Percentiles rank a stretch among this genome's conserved stretches.
Evolutionary conservation across 2,888 invertebrate genomes (phyloP).

Genomic region (Diarsia mendica): DNA sequence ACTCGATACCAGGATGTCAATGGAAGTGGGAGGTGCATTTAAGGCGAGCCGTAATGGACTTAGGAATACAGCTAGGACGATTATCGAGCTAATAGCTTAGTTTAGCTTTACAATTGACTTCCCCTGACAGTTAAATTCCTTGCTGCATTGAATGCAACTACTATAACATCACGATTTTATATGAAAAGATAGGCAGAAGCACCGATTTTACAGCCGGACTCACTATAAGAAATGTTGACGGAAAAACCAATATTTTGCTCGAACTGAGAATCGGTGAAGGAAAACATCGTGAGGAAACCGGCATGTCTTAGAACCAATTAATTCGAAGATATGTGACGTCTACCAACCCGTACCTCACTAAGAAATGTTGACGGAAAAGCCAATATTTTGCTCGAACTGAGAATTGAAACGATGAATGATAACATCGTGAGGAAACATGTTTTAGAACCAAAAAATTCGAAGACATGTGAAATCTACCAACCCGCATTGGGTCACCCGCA

Average conservation of each 20-base stretch:
- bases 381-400: too few relatives aligned
- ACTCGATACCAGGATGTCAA: conserved; percentile 29
- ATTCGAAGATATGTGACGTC: too few relatives aligned
- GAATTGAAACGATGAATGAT: too few relatives aligned
- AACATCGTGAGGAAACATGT: too few relatives aligned
- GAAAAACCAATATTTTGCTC: not conserved
- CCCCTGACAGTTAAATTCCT: conserved; percentile 21
- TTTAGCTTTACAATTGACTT: conserved; percentile 17
- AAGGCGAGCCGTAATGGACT: conserved; percentile 38
- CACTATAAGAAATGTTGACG: not conserved
- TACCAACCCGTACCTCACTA: not conserved
- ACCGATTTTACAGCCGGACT: not conserved
- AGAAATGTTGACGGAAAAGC: not conserved
- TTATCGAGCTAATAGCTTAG: conserved; percentile 39
- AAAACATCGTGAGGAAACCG: too few relatives aligned
- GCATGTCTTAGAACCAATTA: too few relatives aligned
- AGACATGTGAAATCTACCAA: too few relatives aligned
- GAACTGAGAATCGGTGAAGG: too few relatives aligned
- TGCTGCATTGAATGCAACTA: conserved; percentile 29
- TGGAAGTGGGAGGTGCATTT: conserved; percentile 29
- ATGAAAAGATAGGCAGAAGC: not conserved
- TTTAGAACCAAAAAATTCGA: too few relatives aligned
- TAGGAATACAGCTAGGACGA: conserved; percentile 6
- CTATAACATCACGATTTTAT: not conserved
- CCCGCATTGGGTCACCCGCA: too few relatives aligned